These are phyloP conservation scores for Maniola jurtina DNA, from an alignment of 1,140 invertebrate genomes.

Conservation along the genomic window DNA sequence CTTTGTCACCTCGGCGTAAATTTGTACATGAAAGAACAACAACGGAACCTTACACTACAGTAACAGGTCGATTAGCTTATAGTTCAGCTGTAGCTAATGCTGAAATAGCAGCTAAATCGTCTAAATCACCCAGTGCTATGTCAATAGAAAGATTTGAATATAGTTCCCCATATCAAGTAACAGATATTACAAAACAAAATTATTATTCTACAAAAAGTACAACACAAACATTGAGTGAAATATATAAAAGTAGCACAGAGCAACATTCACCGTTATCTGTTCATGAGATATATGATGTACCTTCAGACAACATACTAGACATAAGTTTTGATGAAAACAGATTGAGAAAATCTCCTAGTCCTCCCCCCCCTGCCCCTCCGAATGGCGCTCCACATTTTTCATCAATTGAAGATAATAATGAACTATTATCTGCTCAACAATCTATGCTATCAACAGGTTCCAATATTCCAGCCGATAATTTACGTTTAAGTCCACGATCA, in stretches of 20 bases:
- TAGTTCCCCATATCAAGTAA: conserved; percentile 59
- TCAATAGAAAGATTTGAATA: conserved; percentile 76
- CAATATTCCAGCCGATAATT: conserved; percentile 68
- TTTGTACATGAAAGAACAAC: conserved; percentile 77
- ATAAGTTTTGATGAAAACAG: conserved; percentile 78
- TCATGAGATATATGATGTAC: conserved; percentile 82
- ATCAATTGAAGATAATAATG: conserved; percentile 60
- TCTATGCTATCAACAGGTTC: conserved; percentile 55
- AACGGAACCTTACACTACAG: conserved; percentile 80
- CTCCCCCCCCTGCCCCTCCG: conserved; percentile 88
- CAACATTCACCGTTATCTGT: conserved; percentile 82
- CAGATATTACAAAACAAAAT: conserved; percentile 54
- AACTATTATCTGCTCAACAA: conserved; percentile 45
- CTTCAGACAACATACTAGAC: conserved; percentile 77
- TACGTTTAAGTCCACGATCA: conserved; percentile 83
- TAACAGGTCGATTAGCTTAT: conserved; percentile 80
- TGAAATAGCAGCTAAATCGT: conserved; percentile 75
- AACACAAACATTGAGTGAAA: conserved; percentile 54
- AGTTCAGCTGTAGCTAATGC: conserved; percentile 81
- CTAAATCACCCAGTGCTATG: conserved; percentile 73
- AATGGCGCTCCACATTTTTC: conserved; percentile 78
- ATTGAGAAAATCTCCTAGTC: conserved; percentile 81
- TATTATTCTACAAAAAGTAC: conserved; percentile 62
- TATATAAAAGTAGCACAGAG: conserved; percentile 71
- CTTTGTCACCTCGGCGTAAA: conserved; percentile 78